Evolutionary conservation across 1,140 invertebrate species (phyloP).

Genomic region (Reticulitermes speratus): DNA sequence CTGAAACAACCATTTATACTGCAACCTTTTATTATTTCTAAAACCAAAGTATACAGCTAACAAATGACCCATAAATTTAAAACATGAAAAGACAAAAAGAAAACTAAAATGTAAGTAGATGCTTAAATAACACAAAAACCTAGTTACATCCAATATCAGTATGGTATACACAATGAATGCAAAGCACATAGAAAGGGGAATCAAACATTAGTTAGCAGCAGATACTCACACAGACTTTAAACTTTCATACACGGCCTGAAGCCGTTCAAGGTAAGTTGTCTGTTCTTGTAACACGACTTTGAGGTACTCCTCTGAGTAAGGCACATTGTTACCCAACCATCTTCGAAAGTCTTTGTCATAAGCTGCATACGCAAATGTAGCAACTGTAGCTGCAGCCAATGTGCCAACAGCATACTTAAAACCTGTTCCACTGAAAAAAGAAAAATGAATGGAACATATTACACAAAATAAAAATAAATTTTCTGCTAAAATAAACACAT

Average conservation of each 20-base stretch:
- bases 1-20: not conserved
- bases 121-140: too few relatives aligned
- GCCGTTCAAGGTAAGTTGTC: slow-evolving; percentile 50
- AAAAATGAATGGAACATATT: not conserved
- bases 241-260: slow-evolving; percentile 34
- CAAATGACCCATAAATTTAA: too few relatives aligned
- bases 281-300: slow-evolving; percentile 68
- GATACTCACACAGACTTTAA: not conserved
- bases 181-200: not conserved
- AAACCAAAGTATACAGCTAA: too few relatives aligned
- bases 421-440: slow-evolving; percentile 16
- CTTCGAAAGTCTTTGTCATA: slow-evolving; percentile 65
- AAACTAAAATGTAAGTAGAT: too few relatives aligned
- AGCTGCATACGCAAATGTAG: slow-evolving; percentile 60
- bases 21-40: too few relatives aligned
- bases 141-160: too few relatives aligned
- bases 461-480: not conserved
- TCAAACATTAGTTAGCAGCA: not conserved
- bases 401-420: slow-evolving; percentile 39
- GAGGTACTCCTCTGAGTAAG: slow-evolving; percentile 64
- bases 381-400: slow-evolving; percentile 53
- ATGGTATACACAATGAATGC: too few relatives aligned
- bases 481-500: too few relatives aligned
- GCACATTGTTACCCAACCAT: slow-evolving; percentile 63
- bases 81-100: too few relatives aligned